phyloP scores from a whole-genome alignment of 2,888 invertebrate species.

The Eupithecia insigniata region DNA sequence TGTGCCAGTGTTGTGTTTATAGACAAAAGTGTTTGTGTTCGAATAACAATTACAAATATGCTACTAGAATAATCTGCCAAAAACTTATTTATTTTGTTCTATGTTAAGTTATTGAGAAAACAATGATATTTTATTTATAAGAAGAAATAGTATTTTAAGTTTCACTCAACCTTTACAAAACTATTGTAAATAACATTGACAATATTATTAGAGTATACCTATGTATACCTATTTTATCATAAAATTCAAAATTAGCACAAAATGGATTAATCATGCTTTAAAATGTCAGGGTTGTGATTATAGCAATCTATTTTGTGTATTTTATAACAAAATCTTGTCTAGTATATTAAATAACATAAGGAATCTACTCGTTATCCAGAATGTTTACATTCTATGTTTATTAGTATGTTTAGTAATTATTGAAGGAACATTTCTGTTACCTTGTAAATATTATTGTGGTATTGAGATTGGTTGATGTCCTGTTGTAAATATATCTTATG shows the following conservation, averaged over 20 bases:
- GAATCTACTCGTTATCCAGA: constrained; percentile 18
- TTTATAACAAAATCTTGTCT: constrained; percentile 34
- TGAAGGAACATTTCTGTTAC: neutral
- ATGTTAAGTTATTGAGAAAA: constrained; percentile 25
- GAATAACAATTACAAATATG: neutral
- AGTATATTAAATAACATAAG: constrained; percentile 21
- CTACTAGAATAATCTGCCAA: constrained; percentile 24
- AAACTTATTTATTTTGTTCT: constrained; percentile 28
- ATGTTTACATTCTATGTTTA: constrained; percentile 20
- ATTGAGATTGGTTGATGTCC: neutral
- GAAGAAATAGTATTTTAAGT: constrained; percentile 22
- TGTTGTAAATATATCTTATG: constrained; percentile 32
- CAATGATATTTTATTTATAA: constrained; percentile 27
- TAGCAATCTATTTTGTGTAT: constrained; percentile 56
- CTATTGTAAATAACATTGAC: constrained; percentile 42
- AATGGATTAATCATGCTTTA: constrained; percentile 62
- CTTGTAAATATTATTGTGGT: constrained; percentile 6
- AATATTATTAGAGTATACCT: constrained; percentile 38
- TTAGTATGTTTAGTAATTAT: neutral
- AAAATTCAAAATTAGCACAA: constrained; percentile 57
- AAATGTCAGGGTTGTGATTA: constrained; percentile 71
- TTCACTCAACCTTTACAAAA: constrained; percentile 28
- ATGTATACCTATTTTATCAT: constrained; percentile 22
- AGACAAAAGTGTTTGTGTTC: constrained; percentile 13
- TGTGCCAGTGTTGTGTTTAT: constrained; percentile 28